These are phyloP conservation scores for Melikaiella ostensackeni DNA, from an alignment of 2,888 invertebrate species.

Conservation along the genomic window DNA sequence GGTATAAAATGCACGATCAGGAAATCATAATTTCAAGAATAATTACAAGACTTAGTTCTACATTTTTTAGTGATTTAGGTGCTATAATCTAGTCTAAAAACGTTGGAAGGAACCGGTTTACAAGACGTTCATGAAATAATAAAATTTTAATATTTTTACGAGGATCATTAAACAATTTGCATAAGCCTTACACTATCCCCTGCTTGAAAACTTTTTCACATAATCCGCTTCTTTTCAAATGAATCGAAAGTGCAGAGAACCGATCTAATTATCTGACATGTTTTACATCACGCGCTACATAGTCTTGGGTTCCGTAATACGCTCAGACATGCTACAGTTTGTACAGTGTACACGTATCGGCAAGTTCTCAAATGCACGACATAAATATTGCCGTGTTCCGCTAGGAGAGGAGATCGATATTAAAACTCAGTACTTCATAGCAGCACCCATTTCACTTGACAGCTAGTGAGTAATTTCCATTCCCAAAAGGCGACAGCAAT, in stretches of 20 bases:
- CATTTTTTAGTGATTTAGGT: neutral
- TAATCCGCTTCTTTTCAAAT: slow-evolving; percentile 16
- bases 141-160: neutral
- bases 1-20: neutral
- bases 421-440: slow-evolving; percentile 16
- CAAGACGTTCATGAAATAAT: neutral
- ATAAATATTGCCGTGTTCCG: slow-evolving; percentile 12
- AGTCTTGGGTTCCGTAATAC: slow-evolving; percentile 16
- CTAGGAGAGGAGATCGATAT: slow-evolving; percentile 18
- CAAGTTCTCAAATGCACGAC: slow-evolving; percentile 5
- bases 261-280: slow-evolving; percentile 28
- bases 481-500: slow-evolving; percentile 2
- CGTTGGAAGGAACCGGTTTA: neutral
- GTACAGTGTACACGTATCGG: neutral
- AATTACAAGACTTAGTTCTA: neutral
- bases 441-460: slow-evolving; percentile 14
- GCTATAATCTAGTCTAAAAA: neutral
- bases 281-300: slow-evolving; percentile 21
- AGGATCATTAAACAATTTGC: neutral
- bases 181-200: neutral
- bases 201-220: neutral
- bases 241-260: slow-evolving; percentile 22
- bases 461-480: slow-evolving; percentile 26
- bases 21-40: neutral
- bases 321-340: neutral